Conservation (phyloP, 2,797 vertebrate genomes). For the Cyprinodon diabolis region DNA sequence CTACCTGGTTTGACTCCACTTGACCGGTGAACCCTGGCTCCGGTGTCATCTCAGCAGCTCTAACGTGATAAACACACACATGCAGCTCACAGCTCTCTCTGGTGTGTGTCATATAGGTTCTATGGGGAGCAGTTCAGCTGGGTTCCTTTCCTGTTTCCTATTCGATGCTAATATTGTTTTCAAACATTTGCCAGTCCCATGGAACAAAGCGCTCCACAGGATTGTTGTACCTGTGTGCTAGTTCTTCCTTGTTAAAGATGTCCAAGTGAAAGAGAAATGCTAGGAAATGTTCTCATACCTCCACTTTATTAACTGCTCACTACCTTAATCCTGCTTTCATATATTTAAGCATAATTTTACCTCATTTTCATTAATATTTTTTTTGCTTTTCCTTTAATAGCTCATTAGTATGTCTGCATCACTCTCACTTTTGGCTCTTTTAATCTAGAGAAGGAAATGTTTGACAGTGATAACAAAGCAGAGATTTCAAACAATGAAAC, state of each 20-base stretch:
- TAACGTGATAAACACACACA: conserved; percentile 61
- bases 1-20: conserved; percentile 82
- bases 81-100: conserved; percentile 39
- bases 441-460: neutral
- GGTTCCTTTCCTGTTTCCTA: conserved; percentile 53
- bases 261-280: conserved; percentile 19
- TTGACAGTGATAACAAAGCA: neutral
- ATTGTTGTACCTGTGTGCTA: conserved; percentile 33
- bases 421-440: neutral
- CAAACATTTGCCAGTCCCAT: conserved; percentile 65
- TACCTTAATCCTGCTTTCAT: neutral
- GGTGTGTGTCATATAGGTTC: conserved; percentile 6
- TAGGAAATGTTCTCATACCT: conserved; percentile 9
- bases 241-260: conserved; percentile 20
- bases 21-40: conserved; percentile 67
- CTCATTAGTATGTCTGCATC: neutral
- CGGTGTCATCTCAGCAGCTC: conserved; percentile 53
- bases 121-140: conserved; percentile 24
- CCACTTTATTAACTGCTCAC: neutral
- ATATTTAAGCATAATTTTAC: neutral
- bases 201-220: conserved; percentile 67
- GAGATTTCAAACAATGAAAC: neutral
- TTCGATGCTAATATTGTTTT: conserved; percentile 48
- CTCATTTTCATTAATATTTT: neutral
- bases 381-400: neutral